Evolutionary conservation across 2,797 vertebrate species (phyloP).

Genomic region (Novumbra hubbsi): DNA sequence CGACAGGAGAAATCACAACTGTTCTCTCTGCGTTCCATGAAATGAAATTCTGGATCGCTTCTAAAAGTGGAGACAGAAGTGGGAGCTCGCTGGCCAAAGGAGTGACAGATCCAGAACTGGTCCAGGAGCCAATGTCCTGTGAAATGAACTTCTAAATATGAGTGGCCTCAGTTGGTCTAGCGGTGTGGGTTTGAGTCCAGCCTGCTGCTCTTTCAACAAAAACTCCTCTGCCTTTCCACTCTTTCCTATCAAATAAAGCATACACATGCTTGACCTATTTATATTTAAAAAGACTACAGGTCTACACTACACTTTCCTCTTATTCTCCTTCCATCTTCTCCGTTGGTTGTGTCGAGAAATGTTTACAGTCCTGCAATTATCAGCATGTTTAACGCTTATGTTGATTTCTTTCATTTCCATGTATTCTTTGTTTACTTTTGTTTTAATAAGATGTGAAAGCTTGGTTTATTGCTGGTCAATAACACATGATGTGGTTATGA

Average conservation of each 20-base stretch:
- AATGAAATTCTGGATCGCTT: background rate
- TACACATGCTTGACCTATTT: too few relatives aligned
- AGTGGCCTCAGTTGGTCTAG: too few relatives aligned
- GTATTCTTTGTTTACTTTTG: conserved; percentile 10
- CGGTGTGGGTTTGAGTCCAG: too few relatives aligned
- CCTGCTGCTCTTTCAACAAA: too few relatives aligned
- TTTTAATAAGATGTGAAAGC: conserved; percentile 8
- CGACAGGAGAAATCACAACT: background rate
- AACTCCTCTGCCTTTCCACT: too few relatives aligned
- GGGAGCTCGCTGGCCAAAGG: background rate
- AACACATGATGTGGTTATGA: conserved; percentile 35
- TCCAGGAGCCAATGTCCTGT: conserved; percentile 2
- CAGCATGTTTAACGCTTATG: background rate
- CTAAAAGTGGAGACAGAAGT: conserved; percentile 2
- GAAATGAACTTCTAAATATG: background rate
- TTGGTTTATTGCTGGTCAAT: conserved; percentile 64
- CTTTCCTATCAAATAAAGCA: too few relatives aligned
- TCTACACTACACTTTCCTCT: too few relatives aligned
- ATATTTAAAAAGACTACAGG: too few relatives aligned
- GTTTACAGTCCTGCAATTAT: conserved; percentile 25
- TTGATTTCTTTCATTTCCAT: conserved; percentile 8
- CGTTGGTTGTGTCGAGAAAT: conserved; percentile 35
- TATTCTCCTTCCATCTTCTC: background rate
- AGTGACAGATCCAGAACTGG: background rate
- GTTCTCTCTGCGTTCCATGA: background rate